phyloP scores from a whole-genome alignment of 2,797 vertebrate genomes.

The Tragelaphus oryx region DNA sequence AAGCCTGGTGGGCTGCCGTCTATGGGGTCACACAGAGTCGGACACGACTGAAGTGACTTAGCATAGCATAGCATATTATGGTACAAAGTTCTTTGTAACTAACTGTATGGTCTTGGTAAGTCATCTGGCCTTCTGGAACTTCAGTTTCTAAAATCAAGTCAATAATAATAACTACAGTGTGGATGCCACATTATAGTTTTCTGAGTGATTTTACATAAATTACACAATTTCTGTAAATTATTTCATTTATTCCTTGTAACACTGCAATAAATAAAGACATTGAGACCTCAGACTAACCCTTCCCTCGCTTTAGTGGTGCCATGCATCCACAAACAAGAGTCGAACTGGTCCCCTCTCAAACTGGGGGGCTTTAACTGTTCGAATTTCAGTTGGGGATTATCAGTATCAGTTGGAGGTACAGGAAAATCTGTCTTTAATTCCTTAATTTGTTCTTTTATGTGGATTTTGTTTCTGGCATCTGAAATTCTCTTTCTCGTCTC shows the following conservation, averaged over 20 bases:
- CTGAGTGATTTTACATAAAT: not conserved
- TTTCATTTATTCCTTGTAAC: not conserved
- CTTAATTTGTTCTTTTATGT: slow-evolving; percentile 36
- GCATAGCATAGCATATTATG: not conserved
- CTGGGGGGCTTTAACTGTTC: not conserved
- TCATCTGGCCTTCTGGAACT: not conserved
- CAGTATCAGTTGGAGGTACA: not conserved
- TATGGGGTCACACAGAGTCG: no score
- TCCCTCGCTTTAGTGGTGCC: not conserved
- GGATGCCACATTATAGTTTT: not conserved
- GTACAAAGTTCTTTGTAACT: slow-evolving; percentile 2
- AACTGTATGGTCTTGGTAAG: not conserved
- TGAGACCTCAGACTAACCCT: not conserved
- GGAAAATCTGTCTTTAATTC: not conserved
- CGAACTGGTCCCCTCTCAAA: not conserved
- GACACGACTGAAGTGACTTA: no score
- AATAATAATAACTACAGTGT: not conserved
- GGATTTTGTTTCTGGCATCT: slow-evolving; percentile 43
- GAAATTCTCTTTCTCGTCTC: not conserved
- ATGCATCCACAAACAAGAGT: not conserved
- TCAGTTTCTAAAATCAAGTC: not conserved
- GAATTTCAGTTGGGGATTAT: not conserved
- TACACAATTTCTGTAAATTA: not conserved
- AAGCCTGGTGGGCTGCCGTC: no score
- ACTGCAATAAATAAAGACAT: not conserved